Base-by-base conservation (phyloP, 2,888 invertebrate species). In the Cetonia aurata region DNA sequence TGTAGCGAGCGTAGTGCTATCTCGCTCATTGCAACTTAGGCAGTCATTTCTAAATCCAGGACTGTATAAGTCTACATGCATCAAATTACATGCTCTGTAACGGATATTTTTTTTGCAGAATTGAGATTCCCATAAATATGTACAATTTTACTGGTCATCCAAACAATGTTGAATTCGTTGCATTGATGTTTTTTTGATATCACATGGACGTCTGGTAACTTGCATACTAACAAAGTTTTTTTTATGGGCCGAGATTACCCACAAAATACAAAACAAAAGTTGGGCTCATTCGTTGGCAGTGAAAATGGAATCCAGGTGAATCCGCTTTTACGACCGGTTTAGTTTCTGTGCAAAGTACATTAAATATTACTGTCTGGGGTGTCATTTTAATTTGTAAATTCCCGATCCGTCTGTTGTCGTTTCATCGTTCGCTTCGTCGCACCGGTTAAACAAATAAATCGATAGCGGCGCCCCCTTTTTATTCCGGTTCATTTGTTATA, bases 321-420 rank as follows among this genome's bases (percentile, higher is more conserved):
- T 56, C 41, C 37, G 56, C 37, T 62, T 46, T 31, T 13, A 31
- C 9, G 10, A 33, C 48, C 13, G 33, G 31, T 62, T 62, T 15
- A 48, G 48, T 62, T 62, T 62, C 46, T 62, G 48, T 31, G 46
- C 48, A 33, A 48, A 48, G 31, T 33, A 48, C 60, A 59, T 59
- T 60, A 69, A 69, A 69, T 60, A 69, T 69, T 69, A 60, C 52
- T 50, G 69, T 59, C 59, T 53, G 59, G 69, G 69, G 69, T 69
- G 69, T 69, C 69, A 69, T 69, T 69, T 69, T 62, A 69, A 69
- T 69, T 59, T 69, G 69, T 53, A 53, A 60, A 60, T 56, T 67
- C 56, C 46, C 55, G 55, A 19, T 55, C 37, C 37, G 67, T n/a
- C 56, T 48, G 56, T 67, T 67, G 46, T 56, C 67, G 33, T 56